These are phyloP conservation scores for Cuculus canorus DNA, from an alignment of 2,797 vertebrate species.

Conservation along the genomic window DNA sequence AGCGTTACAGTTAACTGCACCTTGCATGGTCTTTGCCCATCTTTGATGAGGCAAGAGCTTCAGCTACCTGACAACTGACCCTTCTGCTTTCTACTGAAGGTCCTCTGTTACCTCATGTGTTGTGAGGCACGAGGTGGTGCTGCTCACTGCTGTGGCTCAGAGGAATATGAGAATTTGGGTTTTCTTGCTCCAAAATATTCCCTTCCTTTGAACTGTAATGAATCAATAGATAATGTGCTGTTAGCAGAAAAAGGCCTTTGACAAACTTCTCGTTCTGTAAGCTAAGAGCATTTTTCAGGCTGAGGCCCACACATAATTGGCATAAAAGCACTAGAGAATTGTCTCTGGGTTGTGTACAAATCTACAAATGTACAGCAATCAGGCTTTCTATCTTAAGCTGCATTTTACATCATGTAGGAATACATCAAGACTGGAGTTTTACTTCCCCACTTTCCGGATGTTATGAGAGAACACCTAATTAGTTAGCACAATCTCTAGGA, in stretches of 20 bases:
- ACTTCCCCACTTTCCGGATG: neutral
- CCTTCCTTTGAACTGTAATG: neutral
- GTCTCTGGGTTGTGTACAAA: neutral
- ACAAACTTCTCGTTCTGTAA: neutral
- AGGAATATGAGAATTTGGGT: neutral
- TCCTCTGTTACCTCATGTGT: neutral
- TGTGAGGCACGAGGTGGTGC: neutral
- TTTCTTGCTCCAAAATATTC: neutral
- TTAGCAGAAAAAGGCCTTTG: neutral
- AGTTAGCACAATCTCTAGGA: neutral
- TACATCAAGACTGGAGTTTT: neutral
- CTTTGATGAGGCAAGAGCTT: neutral
- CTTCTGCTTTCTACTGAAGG: neutral
- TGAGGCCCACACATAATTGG: rapidly evolving
- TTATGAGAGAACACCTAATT: neutral
- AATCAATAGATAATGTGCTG: neutral
- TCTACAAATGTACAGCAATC: neutral
- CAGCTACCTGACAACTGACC: neutral
- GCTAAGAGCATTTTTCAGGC: neutral
- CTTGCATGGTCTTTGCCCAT: neutral
- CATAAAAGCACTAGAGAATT: neutral
- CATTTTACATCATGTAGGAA: neutral
- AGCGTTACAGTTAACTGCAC: neutral
- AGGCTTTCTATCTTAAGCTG: neutral
- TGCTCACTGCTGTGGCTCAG: neutral